These are phyloP conservation scores for Bembecia ichneumoniformis DNA, from an alignment of 2,888 invertebrate species.

Conservation along the genomic window DNA sequence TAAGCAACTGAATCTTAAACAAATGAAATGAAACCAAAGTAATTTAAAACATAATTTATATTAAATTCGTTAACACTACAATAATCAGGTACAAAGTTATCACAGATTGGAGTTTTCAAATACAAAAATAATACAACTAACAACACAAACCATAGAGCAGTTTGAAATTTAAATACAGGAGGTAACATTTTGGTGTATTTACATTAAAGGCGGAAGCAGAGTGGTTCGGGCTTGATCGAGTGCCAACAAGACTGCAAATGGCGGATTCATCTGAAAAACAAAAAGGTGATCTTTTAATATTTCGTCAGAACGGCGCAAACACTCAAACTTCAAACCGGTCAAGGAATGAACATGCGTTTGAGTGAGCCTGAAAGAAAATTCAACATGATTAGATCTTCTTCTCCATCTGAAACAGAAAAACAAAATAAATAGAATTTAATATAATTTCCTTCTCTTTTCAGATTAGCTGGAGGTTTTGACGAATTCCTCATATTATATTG, in stretches of 20 bases:
- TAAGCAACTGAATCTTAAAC: not conserved
- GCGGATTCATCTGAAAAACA: constrained; percentile 70
- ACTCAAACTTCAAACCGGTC: constrained; percentile 47
- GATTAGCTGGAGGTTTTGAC: constrained; percentile 41
- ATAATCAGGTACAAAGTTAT: constrained; percentile 27
- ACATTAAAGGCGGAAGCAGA: constrained; percentile 73
- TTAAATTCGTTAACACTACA: constrained; percentile 4
- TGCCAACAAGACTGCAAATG: constrained; percentile 75
- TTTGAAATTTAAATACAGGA: constrained; percentile 25
- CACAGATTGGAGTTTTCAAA: constrained; percentile 21
- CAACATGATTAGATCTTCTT: constrained; percentile 53
- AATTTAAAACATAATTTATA: constrained; percentile 15
- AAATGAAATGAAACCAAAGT: not conserved
- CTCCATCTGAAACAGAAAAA: constrained; percentile 68
- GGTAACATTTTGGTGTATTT: constrained; percentile 53
- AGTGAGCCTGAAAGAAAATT: constrained; percentile 51
- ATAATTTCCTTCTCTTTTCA: constrained; percentile 39
- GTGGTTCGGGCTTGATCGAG: constrained; percentile 76
- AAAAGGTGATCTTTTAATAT: constrained; percentile 61
- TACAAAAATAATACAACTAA: not conserved
- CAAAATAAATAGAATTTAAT: constrained; percentile 56
- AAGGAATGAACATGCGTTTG: constrained; percentile 31
- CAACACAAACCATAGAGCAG: constrained; percentile 7
- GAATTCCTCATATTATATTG: constrained; percentile 14
- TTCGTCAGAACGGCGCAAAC: constrained; percentile 38